Base-by-base conservation (phyloP, 1,140 invertebrate species). In the Sminthurides bifidus region DNA sequence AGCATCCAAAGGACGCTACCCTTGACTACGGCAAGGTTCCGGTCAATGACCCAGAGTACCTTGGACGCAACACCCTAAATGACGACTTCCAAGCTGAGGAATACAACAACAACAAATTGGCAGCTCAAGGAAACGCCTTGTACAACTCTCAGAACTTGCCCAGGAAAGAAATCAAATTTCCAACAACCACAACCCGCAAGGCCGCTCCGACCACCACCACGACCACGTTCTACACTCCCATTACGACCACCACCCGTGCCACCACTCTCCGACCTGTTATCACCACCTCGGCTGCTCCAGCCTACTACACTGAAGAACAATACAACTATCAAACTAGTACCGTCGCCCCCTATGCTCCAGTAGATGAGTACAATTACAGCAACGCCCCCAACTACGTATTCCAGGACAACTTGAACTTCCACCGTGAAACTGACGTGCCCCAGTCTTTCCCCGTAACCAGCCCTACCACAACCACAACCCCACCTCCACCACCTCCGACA, bases 71-170 rank as follows among this genome's bases (percentile, higher is more conserved):
- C 38, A 59, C 54, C 8, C 23, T 65, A 1, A 56, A 44, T 40
- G 63, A 65, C 19, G 63, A 65, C 33, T 65, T 65, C 49, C 63
- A 65, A 58, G 63, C 44, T 31, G 63, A 55, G 21, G 63, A 65
- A 27, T 60, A 65, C 55, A 65, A 65, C 48, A 65, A 61, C 26
- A 65, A 65, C 31, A 52, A 56, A 24, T 52, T 65, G 2, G 62
- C 62, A n/a, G 29, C 59, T 8, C 54, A 50, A 8, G 38, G 41
- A 24, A 65, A 65, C 44, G 26, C 63, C 15, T 21, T 65, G 4
- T 60, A 59, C 38, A 37, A 29, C 24, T 17, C 27, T 29, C 45
- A 43, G 26, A 10, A 31, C 43, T 69, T 65, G 27, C 21, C 46
- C 44, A 56, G 56, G 43, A 41, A 38, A 23, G 43, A 54, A 5